Evolutionary conservation across 2,888 invertebrate genomes (phyloP), one percentile per base, ranked within the genome.

Genomic region (Macaria notata): DNA sequence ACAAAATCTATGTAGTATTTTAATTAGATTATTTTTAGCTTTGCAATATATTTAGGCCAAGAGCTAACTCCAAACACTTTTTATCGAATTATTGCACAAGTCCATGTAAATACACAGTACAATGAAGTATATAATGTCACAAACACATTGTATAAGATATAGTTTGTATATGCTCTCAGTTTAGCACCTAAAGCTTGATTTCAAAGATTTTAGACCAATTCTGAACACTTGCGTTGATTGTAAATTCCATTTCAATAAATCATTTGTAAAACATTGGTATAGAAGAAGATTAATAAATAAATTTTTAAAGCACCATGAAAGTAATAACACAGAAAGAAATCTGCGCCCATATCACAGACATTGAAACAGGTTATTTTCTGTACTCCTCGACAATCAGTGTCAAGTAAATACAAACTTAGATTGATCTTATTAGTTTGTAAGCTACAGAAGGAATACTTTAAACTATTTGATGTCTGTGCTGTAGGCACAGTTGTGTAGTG

Each of bases 101-200:
- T 56, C 52, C 44, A 36, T 46, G 56, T 62, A 62, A 46, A 56
- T 59, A 30, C 43, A 59, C 49, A 59, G 51, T 42, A 60, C 51
- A 51, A 31, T 50, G 45, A 58, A 54, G 44, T 52, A 57, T 50
- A 58, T 47, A 58, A 49, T 53, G 53, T 54, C 46, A 54, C 47
- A 59, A 59, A 52, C 45, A 41, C 50, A 57, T 53, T 57, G 59
- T 66, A 65, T 59, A 62, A 56, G 58, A 56, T 67, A 72, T 69
- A 71, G 54, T 65, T 71, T 73, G 68, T 76, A 75, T 73, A 76
- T 75, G 71, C 75, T 76, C 71, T 68, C 71, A 68, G 70, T 60
- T 70, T 88, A 88, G 88, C 88, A 89, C 89, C 88, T 78, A 81
- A 80, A 80, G 75, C 73, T 81, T 80, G 78, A 69, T 75, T 75